Conservation (phyloP, 2,888 invertebrate genomes). For the Agriopis aurantiaria region DNA sequence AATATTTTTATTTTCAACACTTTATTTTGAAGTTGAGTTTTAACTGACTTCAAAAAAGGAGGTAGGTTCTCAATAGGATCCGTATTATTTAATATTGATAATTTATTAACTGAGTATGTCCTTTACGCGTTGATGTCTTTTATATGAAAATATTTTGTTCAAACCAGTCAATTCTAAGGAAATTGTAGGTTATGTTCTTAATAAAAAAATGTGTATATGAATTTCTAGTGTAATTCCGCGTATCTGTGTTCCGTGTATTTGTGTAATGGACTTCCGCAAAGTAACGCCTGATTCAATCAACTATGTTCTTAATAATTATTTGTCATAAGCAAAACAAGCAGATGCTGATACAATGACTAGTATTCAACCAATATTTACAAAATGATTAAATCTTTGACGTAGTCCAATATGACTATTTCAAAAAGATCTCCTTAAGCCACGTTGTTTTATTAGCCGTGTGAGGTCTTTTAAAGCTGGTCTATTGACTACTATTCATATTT, state of each 20-base stretch:
- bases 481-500: conserved; percentile 11
- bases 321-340: not conserved
- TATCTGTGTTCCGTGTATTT: too few species aligned
- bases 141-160: not conserved
- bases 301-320: too few species aligned
- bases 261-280: too few species aligned
- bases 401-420: not conserved
- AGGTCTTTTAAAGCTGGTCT: conserved; percentile 44
- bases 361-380: not conserved
- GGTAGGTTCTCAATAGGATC: too few species aligned
- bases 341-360: not conserved
- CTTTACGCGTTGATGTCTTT: conserved; percentile 11
- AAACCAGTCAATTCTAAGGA: too few species aligned
- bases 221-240: too few species aligned
- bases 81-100: not conserved
- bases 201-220: too few species aligned
- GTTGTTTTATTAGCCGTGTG: not conserved
- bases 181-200: not conserved
- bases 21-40: too few species aligned
- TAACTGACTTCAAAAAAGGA: too few species aligned
- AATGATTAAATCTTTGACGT: not conserved
- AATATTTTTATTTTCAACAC: too few species aligned
- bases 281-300: too few species aligned
- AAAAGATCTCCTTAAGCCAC: not conserved
- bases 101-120: not conserved